A percentile compares a stretch with the other conserved stretches of the same genome.
Evolutionary conservation across 1,140 invertebrate genomes (phyloP).

Genomic region (Pseudobourletiella spinata): DNA sequence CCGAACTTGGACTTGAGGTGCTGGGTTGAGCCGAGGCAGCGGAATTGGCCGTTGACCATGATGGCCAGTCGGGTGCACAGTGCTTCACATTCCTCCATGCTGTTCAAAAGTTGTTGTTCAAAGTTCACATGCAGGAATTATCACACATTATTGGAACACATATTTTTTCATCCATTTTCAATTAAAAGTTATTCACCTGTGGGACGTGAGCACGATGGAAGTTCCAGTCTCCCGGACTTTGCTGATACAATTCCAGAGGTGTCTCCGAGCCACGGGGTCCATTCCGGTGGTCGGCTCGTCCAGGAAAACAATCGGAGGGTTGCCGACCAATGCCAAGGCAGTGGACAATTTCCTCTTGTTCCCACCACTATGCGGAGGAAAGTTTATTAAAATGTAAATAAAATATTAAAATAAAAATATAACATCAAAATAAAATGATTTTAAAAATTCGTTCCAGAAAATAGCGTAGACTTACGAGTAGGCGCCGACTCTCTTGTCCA

Average conservation of each 20-base stretch:
- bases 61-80: conserved; percentile 57
- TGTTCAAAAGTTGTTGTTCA: conserved; percentile 37
- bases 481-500: conserved; percentile 42
- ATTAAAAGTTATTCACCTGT: conserved; percentile 17
- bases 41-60: conserved; percentile 55
- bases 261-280: conserved; percentile 42
- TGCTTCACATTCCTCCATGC: conserved; percentile 82
- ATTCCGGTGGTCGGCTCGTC: conserved; percentile 43
- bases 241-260: conserved; percentile 34
- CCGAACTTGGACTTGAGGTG: conserved; percentile 66
- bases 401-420: neutral
- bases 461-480: conserved; percentile 39
- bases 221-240: conserved; percentile 26
- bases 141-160: conserved; percentile 6
- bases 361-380: conserved; percentile 48
- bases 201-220: conserved; percentile 33
- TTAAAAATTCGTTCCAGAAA: neutral
- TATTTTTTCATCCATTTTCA: conserved; percentile 37
- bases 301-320: conserved; percentile 54
- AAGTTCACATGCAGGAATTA: neutral
- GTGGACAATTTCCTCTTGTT: conserved; percentile 56
- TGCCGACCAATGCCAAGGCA: conserved; percentile 53
- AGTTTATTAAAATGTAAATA: neutral
- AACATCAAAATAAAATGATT: neutral
- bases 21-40: conserved; percentile 56